Evolutionary conservation across 2,888 invertebrate species (phyloP).

Genomic region (Linnaemya tessellans): DNA sequence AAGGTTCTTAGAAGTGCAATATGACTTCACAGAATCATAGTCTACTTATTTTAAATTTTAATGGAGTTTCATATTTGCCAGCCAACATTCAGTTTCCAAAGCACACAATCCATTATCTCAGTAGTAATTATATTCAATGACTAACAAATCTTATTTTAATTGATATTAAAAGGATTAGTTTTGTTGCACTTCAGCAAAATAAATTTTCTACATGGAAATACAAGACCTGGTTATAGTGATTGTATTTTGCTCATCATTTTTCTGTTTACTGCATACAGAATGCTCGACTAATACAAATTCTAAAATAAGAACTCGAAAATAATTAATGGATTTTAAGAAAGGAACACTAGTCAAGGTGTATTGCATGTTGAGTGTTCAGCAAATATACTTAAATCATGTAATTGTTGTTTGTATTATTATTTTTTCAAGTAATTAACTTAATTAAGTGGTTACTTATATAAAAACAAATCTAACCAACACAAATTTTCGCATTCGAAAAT

Average conservation of each 20-base stretch:
- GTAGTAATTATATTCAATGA: conserved; percentile 42
- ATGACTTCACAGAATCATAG: background rate
- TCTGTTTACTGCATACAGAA: background rate
- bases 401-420: background rate
- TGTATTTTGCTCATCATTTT: conserved; percentile 7
- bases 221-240: conserved; percentile 7
- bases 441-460: background rate
- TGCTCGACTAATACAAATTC: background rate
- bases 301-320: background rate
- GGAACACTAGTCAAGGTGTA: background rate
- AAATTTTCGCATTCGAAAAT: too few species aligned
- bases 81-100: background rate
- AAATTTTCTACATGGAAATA: conserved; percentile 6
- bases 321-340: background rate
- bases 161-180: conserved; percentile 56
- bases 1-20: too few species aligned
- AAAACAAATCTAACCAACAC: background rate
- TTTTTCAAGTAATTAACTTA: background rate
- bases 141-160: conserved; percentile 54
- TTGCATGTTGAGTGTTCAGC: background rate
- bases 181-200: conserved; percentile 10
- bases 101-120: conserved; percentile 7
- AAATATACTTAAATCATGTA: background rate
- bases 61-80: background rate
- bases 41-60: background rate